Evolutionary conservation across 2,888 invertebrate genomes (phyloP).

Genomic region (Autographa gamma): DNA sequence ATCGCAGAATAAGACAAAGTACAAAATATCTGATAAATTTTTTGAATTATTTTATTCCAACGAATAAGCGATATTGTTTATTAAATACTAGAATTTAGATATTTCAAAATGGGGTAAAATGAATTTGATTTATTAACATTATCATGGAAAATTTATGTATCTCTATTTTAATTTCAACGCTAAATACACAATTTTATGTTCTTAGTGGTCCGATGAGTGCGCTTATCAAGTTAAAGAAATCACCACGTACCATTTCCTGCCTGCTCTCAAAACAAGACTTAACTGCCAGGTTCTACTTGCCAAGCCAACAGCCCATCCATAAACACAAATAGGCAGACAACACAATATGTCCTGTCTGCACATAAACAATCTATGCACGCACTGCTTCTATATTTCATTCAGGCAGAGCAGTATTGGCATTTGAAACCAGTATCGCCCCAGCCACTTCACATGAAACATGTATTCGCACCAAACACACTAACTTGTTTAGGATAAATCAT

Average conservation of each 20-base stretch:
- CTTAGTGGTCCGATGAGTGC: too few relatives aligned
- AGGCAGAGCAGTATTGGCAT: constrained; percentile 78
- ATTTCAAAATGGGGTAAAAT: too few relatives aligned
- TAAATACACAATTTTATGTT: too few relatives aligned
- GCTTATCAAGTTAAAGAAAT: too few relatives aligned
- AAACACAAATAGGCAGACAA: constrained; percentile 6
- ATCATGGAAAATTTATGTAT: too few relatives aligned
- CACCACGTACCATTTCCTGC: too few relatives aligned
- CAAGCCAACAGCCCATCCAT: constrained; percentile 11
- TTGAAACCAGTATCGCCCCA: constrained; percentile 74
- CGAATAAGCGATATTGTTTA: too few relatives aligned
- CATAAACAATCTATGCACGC: constrained; percentile 60
- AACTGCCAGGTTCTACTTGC: constrained; percentile 29
- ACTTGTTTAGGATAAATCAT: constrained; percentile 59
- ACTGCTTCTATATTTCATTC: constrained; percentile 79
- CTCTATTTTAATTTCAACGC: too few relatives aligned
- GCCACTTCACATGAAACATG: constrained; percentile 69
- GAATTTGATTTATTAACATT: too few relatives aligned
- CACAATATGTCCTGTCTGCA: constrained; percentile 48
- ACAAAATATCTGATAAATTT: too few relatives aligned
- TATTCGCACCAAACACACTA: constrained; percentile 66
- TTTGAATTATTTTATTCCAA: too few relatives aligned
- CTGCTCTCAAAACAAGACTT: background rate
- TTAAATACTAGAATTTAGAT: too few relatives aligned
- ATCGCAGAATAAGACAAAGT: background rate